Base-by-base conservation (phyloP, 35 echinoderm and acorn worm species). In the Lytechinus pictus region DNA sequence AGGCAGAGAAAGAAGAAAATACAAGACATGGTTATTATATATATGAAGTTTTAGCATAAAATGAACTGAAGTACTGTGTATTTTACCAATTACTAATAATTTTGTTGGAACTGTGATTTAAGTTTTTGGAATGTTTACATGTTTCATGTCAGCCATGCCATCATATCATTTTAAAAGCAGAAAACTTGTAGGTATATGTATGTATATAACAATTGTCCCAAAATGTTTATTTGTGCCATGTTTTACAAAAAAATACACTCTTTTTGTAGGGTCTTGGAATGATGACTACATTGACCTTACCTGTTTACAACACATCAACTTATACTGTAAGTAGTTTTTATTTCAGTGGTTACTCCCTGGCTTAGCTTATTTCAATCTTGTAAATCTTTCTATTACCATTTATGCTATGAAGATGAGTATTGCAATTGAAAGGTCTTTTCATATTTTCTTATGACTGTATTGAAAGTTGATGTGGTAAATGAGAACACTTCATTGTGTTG, bases 251-350 rank as follows among this genome's bases (percentile, higher is more conserved):
- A 44, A 44, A 27, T 54, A 86, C 52, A 54, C 89, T 86, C 53
- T 87, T 0, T 95, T 3, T 29, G 86, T 94, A 99, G 98, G 98
- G 98, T 8, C 96, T 99, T 88, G 98, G 98, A 6, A 99, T 99
- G 98, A 99, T 99, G 98, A 99, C 98, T 58, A 99, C 98, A 27
- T 91, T 99, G 27, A 99, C 98, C 5, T 66, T 87, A 87, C 98
- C 98, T 92, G 98, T 98, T 9, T 99, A 98, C 94, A 99, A 98
- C 95, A 97, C 93, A 27, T 89, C 94, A 14, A 97, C 21, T 58
- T 94, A 95, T 28, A 96, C 93, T 94, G 98, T 97, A 95, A 97
- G 96, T 96, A 52, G 19, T 24, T 71, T 21, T 71, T 71, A 6
- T 79, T 6, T 1, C 19, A n/a, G 21, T 16, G n/a, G 24, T 16